A percentile compares a stretch with the other conserved stretches of the same genome.
These are phyloP conservation scores for Peromyscus californicus DNA, from an alignment of 2,113 vertebrate genomes.

Conservation along the genomic window DNA sequence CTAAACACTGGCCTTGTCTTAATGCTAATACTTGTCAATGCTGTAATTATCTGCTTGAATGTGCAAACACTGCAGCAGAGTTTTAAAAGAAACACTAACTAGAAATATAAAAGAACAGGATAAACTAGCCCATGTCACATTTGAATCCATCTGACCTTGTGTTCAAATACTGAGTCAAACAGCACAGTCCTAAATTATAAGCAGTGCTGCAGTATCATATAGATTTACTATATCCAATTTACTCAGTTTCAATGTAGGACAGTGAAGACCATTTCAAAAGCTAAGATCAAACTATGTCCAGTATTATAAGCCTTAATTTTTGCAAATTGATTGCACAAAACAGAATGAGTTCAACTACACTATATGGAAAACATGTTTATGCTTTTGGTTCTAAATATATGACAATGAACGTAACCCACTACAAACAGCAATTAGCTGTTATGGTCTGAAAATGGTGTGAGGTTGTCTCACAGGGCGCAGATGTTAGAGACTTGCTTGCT, in stretches of 20 bases:
- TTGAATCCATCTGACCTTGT: conserved; percentile 17
- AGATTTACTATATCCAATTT: background rate
- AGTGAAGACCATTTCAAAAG: background rate
- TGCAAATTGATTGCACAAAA: conserved; percentile 39
- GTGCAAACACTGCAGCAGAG: conserved; percentile 44
- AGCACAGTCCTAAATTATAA: conserved; percentile 28
- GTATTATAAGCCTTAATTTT: background rate
- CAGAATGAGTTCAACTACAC: background rate
- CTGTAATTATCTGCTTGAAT: conserved; percentile 47
- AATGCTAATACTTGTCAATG: conserved; percentile 54
- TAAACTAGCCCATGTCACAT: conserved; percentile 23
- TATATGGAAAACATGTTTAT: background rate
- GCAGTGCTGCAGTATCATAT: background rate
- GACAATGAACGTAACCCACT: conserved; percentile 6
- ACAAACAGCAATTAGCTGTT: background rate
- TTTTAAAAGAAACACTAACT: conserved; percentile 28
- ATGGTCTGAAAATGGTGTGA: background rate
- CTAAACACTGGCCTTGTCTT: conserved; percentile 42
- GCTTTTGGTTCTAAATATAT: conserved; percentile 29
- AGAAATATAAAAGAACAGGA: conserved; percentile 27
- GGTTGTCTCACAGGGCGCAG: background rate
- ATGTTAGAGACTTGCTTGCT: background rate
- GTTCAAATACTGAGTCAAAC: conserved; percentile 53
- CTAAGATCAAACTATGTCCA: conserved; percentile 16
- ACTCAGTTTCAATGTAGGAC: background rate